phyloP scores from a whole-genome alignment of 2,113 vertebrate species.

The Eudyptes chrysolophus region DNA sequence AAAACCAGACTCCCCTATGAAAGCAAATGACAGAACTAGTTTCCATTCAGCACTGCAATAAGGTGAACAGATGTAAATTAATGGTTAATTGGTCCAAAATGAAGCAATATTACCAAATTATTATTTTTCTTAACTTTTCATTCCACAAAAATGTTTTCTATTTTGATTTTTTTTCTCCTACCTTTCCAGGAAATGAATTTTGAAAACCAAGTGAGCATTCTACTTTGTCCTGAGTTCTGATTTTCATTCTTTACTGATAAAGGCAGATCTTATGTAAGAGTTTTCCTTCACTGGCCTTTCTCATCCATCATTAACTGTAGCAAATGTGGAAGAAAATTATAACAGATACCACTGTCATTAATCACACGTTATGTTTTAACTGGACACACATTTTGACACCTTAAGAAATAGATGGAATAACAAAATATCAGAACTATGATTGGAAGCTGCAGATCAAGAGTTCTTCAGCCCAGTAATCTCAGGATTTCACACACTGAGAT shows the following conservation, averaged over 20 bases:
- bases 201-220: not conserved
- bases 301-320: not conserved
- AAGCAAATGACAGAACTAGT: not conserved
- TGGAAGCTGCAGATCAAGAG: not conserved
- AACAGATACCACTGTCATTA: not conserved
- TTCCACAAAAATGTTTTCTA: not conserved
- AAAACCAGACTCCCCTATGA: not conserved
- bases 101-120: not conserved
- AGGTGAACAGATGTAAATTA: not conserved
- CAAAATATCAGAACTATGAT: not conserved
- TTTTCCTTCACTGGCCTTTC: not conserved
- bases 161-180: not conserved
- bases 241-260: not conserved
- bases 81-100: not conserved
- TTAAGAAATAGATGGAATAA: not conserved
- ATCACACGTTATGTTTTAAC: not conserved
- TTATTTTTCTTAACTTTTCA: rapidly evolving
- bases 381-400: not conserved
- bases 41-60: not conserved
- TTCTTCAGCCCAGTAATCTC: rapidly evolving
- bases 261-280: not conserved
- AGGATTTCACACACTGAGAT: not conserved
- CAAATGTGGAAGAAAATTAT: not conserved
- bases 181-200: not conserved
- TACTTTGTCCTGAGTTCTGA: not conserved